Evolutionary conservation across 2,797 vertebrate species (phyloP), one percentile per base, ranked within the genome.

Genomic region (Notolepis coatsorum): DNA sequence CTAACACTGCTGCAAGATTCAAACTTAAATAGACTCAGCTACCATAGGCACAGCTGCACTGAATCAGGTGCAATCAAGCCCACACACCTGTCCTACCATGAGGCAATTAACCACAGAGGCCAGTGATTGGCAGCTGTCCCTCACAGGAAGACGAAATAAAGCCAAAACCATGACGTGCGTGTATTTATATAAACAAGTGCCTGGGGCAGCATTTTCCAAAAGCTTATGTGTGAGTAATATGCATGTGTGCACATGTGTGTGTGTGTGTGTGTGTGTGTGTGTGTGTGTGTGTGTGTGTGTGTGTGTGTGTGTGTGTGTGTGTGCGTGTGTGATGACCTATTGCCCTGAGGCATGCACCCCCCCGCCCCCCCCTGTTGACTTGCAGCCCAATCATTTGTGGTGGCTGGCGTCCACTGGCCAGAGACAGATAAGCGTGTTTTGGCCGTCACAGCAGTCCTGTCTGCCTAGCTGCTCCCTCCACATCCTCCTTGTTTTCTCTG

Each of bases 401-500:
- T 17, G 21, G 42, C 46, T 58, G 61, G 45, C 2, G 38, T 65
- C 71, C 38, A 45, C 58, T 49, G 47, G 55, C 52, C 61, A 75
- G 41, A 21, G 59, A 63, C 43, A 79, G 77, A 86, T 84, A 83
- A 79, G 68, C 43, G 30, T 47, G 75, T 75, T 81, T 84, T 77
- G 60, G 59, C 76, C 61, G 52, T 71, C 31, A 20, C 80, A 83
- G 74, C 73, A 68, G 61, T 80, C 63, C 74, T 62, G 75, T 85
- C 79, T 60, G 62, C 35, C 57, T 38, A 73, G 70, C 65, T 46
- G 47, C 62, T 65, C 51, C 73, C 62, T 65, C 51, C 73, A 61
- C 67, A 82, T 76, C 54, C 24, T 28, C 10, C 38, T 75, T 77
- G 55, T 90, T 88, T 84, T 83, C 68, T 87, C 82, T 73, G 77